Conservation (phyloP, 2,888 invertebrate genomes). For the Aphidoletes aphidimyza region DNA sequence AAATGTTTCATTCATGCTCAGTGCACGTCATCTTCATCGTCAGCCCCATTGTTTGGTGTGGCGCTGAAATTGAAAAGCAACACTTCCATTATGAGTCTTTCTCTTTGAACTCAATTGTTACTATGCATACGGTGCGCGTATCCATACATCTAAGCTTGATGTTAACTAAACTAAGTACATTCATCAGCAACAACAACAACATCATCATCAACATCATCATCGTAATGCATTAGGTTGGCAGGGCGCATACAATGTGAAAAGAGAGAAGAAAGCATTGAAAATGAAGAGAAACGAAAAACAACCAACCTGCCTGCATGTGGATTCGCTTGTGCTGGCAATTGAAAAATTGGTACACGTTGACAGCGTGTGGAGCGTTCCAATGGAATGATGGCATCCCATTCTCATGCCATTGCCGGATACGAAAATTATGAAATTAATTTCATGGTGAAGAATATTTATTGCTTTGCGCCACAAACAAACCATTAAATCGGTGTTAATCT, state of each 20-base stretch:
- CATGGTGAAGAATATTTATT: constrained; percentile 45
- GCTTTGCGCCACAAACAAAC: constrained; percentile 26
- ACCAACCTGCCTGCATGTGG: neutral
- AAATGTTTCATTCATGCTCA: constrained; percentile 48
- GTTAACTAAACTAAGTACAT: constrained; percentile 3
- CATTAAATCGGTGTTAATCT: constrained; percentile 36
- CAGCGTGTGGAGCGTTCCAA: neutral
- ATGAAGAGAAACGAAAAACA: neutral
- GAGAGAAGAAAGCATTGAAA: neutral
- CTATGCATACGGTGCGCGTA: neutral
- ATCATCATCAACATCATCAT: neutral
- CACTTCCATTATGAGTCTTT: constrained; percentile 26
- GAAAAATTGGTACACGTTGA: neutral
- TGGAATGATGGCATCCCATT: too few relatives aligned
- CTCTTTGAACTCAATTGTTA: neutral
- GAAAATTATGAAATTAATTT: constrained; percentile 47
- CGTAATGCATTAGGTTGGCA: neutral
- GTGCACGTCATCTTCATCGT: constrained; percentile 3
- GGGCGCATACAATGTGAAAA: neutral
- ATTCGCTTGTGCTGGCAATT: constrained; percentile 30
- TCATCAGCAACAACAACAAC: neutral
- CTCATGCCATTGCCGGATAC: neutral
- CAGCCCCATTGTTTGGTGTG: neutral
- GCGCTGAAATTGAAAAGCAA: constrained; percentile 48
- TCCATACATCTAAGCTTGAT: constrained; percentile 32